Percentiles rank a stretch among this genome's conserved stretches.
phyloP scores from a whole-genome alignment of 2,113 vertebrate species.

The Pterocles orientalis region DNA sequence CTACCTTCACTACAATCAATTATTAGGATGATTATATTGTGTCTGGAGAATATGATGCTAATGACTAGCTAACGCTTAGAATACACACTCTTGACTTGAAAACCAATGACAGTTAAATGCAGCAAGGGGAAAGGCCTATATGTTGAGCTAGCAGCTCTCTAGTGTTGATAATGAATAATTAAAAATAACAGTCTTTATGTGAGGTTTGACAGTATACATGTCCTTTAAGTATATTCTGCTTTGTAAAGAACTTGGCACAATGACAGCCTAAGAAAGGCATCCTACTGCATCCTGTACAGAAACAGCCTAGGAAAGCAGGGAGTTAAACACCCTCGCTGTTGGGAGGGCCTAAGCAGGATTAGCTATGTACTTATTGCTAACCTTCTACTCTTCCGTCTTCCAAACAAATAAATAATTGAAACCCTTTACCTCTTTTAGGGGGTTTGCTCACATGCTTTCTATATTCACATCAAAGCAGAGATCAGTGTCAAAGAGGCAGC shows the following conservation, averaged over 20 bases:
- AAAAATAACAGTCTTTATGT: slow-evolving; percentile 65
- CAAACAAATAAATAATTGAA: slow-evolving; percentile 78
- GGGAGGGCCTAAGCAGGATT: slow-evolving; percentile 68
- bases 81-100: slow-evolving; percentile 55
- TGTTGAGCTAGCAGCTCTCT: slow-evolving; percentile 27
- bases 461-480: slow-evolving; percentile 72
- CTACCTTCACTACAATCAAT: slow-evolving; percentile 64
- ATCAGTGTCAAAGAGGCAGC: slow-evolving; percentile 69
- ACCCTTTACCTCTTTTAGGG: slow-evolving; percentile 56
- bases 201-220: slow-evolving; percentile 26
- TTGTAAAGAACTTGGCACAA: slow-evolving; percentile 37
- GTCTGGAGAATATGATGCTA: slow-evolving; percentile 63
- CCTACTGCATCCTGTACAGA: slow-evolving; percentile 19
- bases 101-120: slow-evolving; percentile 52
- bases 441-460: slow-evolving; percentile 57
- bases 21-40: slow-evolving; percentile 61
- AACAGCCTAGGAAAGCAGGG: slow-evolving; percentile 30
- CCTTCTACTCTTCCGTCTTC: slow-evolving; percentile 63
- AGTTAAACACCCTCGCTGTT: slow-evolving; percentile 63
- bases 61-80: slow-evolving; percentile 53
- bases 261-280: slow-evolving; percentile 44
- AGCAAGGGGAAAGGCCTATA: slow-evolving; percentile 17
- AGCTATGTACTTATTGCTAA: slow-evolving; percentile 54
- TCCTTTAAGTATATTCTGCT: slow-evolving; percentile 36
- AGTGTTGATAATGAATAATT: slow-evolving; percentile 63